Conservation (phyloP, 2,888 invertebrate genomes). For the Himalopsyche anomala region DNA sequence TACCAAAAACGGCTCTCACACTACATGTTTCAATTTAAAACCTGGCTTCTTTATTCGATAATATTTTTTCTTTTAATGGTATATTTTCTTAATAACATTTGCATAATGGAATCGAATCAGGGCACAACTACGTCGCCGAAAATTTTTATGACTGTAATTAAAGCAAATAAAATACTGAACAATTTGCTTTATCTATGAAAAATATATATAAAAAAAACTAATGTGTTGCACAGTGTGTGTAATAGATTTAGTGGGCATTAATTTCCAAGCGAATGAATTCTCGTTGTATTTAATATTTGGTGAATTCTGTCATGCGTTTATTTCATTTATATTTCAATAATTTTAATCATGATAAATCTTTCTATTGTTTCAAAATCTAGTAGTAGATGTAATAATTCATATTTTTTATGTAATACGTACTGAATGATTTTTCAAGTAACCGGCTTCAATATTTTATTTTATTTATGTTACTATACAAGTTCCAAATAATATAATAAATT, state of each 20-base stretch:
- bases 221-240: not conserved
- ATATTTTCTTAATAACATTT: slow-evolving; percentile 58
- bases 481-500: too few relatives aligned
- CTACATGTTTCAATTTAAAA: not conserved
- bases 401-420: too few relatives aligned
- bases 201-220: slow-evolving; percentile 1
- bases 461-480: too few relatives aligned
- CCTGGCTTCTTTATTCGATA: slow-evolving; percentile 10
- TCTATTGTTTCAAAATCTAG: slow-evolving; percentile 5
- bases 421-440: too few relatives aligned
- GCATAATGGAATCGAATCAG: slow-evolving; percentile 50
- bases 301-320: slow-evolving; percentile 20
- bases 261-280: slow-evolving; percentile 26
- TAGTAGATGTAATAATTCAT: not conserved
- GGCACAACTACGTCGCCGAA: slow-evolving; percentile 30
- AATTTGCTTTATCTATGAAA: slow-evolving; percentile 31
- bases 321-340: slow-evolving; percentile 30
- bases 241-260: slow-evolving; percentile 22
- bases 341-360: not conserved
- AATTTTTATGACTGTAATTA: slow-evolving; percentile 50
- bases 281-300: slow-evolving; percentile 10
- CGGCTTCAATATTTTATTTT: too few relatives aligned
- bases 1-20: not conserved
- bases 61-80: slow-evolving; percentile 28
- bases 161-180: slow-evolving; percentile 52